A percentile compares a stretch with the other conserved stretches of the same genome.
phyloP scores from a whole-genome alignment of 2,888 invertebrate species.

The Drosophila hamatofila region DNA sequence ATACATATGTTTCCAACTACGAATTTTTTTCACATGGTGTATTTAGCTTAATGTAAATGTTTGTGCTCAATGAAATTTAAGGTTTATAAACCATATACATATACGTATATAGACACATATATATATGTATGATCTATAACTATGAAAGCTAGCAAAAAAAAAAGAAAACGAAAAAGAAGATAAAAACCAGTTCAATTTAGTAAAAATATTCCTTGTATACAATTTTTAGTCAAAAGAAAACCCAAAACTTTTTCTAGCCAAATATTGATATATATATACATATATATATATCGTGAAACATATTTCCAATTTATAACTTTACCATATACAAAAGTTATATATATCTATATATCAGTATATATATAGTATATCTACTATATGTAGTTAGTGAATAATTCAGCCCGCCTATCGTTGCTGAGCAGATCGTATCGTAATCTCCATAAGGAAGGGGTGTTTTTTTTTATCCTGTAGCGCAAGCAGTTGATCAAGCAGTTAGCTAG shows the following conservation, averaged over 20 bases:
- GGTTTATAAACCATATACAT: constrained; percentile 26
- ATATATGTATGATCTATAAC: constrained; percentile 10
- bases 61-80: constrained; percentile 47
- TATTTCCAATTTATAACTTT: constrained; percentile 65
- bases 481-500: constrained; percentile 27
- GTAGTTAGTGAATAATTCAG: constrained; percentile 74
- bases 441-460: constrained; percentile 11
- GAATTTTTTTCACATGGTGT: constrained; percentile 73
- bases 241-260: constrained; percentile 66
- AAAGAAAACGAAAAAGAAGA: constrained; percentile 5
- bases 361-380: constrained; percentile 35
- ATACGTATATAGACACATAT: constrained; percentile 9
- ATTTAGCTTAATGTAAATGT: constrained; percentile 60
- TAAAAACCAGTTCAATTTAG: constrained; percentile 61
- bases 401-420: constrained; percentile 73
- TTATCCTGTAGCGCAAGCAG: constrained; percentile 27
- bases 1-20: constrained; percentile 62
- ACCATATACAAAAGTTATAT: constrained; percentile 54
- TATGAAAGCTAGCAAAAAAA: constrained; percentile 17
- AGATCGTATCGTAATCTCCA: constrained; percentile 34
- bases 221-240: constrained; percentile 60
- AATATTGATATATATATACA: constrained; percentile 57
- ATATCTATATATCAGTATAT: constrained; percentile 9
- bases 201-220: constrained; percentile 73
- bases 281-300: constrained; percentile 31